Conservation (phyloP, 2,797 vertebrate species). For the Phaenicophaeus curvirostris region DNA sequence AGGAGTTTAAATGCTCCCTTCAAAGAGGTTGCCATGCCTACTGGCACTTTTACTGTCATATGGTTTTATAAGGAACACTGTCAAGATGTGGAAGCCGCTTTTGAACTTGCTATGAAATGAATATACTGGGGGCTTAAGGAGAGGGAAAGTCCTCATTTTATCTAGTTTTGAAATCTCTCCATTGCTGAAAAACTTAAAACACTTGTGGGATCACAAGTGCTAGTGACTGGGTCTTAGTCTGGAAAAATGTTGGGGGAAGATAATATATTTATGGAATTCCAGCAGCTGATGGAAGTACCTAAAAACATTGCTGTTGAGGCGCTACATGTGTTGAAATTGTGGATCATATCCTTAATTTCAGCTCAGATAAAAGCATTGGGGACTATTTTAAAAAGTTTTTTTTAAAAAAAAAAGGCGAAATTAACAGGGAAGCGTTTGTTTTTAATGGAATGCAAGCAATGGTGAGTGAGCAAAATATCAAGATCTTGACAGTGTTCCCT, state of each 20-base stretch:
- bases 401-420: not conserved
- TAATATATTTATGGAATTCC: not conserved
- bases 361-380: constrained; percentile 18
- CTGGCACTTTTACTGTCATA: constrained; percentile 84
- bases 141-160: constrained; percentile 56
- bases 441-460: constrained; percentile 71
- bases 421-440: constrained; percentile 37
- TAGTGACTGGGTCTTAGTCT: constrained; percentile 48
- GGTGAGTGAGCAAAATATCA: constrained; percentile 70
- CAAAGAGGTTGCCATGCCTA: constrained; percentile 83
- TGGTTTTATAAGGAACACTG: constrained; percentile 83
- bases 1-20: constrained; percentile 81
- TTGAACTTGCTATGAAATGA: constrained; percentile 37
- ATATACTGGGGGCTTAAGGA: constrained; percentile 69
- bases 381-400: not conserved
- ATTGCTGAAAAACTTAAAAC: constrained; percentile 71
- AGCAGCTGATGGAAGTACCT: constrained; percentile 41
- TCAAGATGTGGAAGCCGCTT: constrained; percentile 80
- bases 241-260: not conserved
- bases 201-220: constrained; percentile 76
- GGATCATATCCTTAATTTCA: constrained; percentile 65
- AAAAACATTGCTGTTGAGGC: constrained; percentile 62
- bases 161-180: constrained; percentile 66
- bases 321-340: constrained; percentile 59
- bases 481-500: constrained; percentile 84